These are phyloP conservation scores for Anniella stebbinsi DNA, from an alignment of 2,797 vertebrate species.

Conservation along the genomic window DNA sequence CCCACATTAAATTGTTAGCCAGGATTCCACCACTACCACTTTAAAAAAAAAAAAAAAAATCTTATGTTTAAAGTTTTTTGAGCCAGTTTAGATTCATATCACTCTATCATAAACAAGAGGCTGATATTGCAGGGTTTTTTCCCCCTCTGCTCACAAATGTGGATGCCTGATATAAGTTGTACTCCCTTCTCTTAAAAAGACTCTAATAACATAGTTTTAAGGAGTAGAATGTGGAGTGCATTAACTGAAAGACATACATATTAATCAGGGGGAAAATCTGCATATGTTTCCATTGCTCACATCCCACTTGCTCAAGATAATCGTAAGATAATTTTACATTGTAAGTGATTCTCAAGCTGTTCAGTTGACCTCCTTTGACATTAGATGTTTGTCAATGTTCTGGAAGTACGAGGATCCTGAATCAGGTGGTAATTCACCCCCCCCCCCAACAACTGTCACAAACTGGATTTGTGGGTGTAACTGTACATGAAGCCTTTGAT, in stretches of 20 bases:
- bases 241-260: constrained; percentile 67
- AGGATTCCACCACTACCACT: constrained; percentile 42
- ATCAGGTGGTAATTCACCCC: not conserved
- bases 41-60: constrained; percentile 23
- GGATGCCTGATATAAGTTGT: constrained; percentile 42
- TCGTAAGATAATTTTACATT: constrained; percentile 73
- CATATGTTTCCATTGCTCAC: too few relatives aligned
- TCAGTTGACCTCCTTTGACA: not conserved
- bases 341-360: constrained; percentile 49
- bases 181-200: constrained; percentile 22
- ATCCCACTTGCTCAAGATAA: constrained; percentile 69
- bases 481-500: not conserved
- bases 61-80: constrained; percentile 36
- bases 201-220: constrained; percentile 59
- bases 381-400: not conserved
- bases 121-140: constrained; percentile 17
- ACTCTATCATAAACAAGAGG: constrained; percentile 35
- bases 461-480: not conserved
- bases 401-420: not conserved
- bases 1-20: constrained; percentile 51
- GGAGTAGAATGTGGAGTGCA: constrained; percentile 62
- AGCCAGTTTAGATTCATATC: constrained; percentile 17
- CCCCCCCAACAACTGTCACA: not conserved
- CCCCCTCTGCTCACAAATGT: constrained; percentile 17
- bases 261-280: constrained; percentile 59